phyloP scores from a whole-genome alignment of 1,140 invertebrate species.

The Drosophila yakuba region DNA sequence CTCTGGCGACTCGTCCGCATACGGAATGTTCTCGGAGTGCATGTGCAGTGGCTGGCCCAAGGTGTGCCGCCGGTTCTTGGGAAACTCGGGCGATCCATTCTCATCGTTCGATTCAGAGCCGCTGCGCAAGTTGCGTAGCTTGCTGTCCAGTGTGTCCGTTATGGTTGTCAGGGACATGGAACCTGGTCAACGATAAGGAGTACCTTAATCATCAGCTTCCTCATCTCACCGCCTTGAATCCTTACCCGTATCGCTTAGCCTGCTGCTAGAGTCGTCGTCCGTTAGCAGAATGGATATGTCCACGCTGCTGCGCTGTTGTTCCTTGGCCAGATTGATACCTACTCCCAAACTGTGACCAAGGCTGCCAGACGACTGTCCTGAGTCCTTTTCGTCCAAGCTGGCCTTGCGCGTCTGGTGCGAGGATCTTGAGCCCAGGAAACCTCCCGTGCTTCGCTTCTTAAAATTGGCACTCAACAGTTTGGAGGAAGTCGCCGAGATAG shows the following conservation, averaged over 20 bases:
- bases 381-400: slow-evolving; percentile 80
- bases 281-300: slow-evolving; percentile 78
- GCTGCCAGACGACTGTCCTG: slow-evolving; percentile 64
- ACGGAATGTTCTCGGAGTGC: slow-evolving; percentile 85
- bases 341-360: slow-evolving; percentile 46
- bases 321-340: slow-evolving; percentile 46
- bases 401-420: slow-evolving; percentile 62
- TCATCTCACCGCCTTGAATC: neutral
- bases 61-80: slow-evolving; percentile 73
- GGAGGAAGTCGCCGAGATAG: slow-evolving; percentile 18
- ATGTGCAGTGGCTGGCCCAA: slow-evolving; percentile 78
- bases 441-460: slow-evolving; percentile 55
- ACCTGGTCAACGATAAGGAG: slow-evolving; percentile 75
- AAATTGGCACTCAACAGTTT: slow-evolving; percentile 23
- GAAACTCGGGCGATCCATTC: slow-evolving; percentile 76
- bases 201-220: neutral
- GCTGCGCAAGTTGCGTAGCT: slow-evolving; percentile 88
- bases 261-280: slow-evolving; percentile 80
- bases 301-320: slow-evolving; percentile 77
- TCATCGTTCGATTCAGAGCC: slow-evolving; percentile 83
- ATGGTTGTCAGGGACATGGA: slow-evolving; percentile 86
- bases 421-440: slow-evolving; percentile 35
- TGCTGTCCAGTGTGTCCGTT: slow-evolving; percentile 91
- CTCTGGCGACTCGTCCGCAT: slow-evolving; percentile 86
- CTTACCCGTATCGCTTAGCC: slow-evolving; percentile 79